Evolutionary conservation across 2,797 vertebrate species (phyloP).

Genomic region (Hippopotamyrus pictus): DNA sequence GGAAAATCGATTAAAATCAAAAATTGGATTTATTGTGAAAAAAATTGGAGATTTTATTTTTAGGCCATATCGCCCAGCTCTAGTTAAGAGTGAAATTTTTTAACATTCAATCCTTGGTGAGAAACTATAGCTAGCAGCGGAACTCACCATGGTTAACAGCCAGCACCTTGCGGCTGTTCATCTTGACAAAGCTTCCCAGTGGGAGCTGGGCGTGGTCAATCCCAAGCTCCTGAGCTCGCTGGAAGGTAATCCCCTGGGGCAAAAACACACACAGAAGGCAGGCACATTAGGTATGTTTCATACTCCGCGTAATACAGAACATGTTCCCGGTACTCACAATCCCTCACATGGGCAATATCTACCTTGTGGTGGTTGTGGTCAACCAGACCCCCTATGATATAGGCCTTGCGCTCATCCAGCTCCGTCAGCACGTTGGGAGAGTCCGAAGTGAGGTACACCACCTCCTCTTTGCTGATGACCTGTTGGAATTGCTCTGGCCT

Average conservation of each 20-base stretch:
- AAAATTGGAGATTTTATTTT: no score
- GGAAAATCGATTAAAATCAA: no score
- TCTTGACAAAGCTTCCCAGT: conserved; percentile 85
- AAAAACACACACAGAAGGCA: background rate
- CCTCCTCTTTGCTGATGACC: conserved; percentile 73
- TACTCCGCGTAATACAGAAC: background rate
- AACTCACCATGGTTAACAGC: conserved; percentile 89
- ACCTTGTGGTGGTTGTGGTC: conserved; percentile 99
- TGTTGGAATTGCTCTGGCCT: conserved; percentile 78
- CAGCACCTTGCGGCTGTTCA: conserved; percentile 95
- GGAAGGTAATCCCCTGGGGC: conserved; percentile 76
- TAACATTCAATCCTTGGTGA: background rate
- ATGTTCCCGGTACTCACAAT: conserved; percentile 35
- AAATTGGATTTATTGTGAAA: no score
- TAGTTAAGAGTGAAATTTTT: background rate
- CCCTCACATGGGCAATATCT: conserved; percentile 55
- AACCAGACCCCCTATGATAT: conserved; percentile 93
- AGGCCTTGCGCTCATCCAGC: conserved; percentile 84
- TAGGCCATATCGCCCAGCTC: no score
- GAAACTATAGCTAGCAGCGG: background rate
- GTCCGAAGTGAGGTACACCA: conserved; percentile 93
- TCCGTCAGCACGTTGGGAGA: conserved; percentile 82
- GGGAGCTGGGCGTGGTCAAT: conserved; percentile 89
- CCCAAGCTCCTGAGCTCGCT: conserved; percentile 75
- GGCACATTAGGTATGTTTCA: background rate